Conservation (phyloP, 2,113 vertebrate species). For the Nibea albiflora region DNA sequence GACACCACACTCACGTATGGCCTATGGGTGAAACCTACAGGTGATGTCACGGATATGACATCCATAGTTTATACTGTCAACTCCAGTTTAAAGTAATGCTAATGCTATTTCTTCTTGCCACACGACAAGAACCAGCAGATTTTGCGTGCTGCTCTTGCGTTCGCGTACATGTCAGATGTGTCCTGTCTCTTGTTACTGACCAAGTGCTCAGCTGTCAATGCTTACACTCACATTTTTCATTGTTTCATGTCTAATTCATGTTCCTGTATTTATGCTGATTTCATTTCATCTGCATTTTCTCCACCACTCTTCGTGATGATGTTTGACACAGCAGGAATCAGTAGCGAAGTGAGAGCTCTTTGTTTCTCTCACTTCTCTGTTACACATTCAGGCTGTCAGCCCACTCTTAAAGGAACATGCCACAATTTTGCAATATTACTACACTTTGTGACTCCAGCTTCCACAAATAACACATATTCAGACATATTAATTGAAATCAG, state of each 20-base stretch:
- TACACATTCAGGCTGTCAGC: slow-evolving; percentile 40
- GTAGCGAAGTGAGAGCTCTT: slow-evolving; percentile 37
- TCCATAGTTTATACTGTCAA: too few relatives aligned
- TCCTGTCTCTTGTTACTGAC: too few relatives aligned
- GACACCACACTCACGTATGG: too few relatives aligned
- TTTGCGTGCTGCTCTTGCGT: neutral
- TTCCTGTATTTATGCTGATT: neutral
- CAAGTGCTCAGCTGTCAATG: neutral
- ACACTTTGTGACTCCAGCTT: neutral
- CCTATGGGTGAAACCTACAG: too few relatives aligned
- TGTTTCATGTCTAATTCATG: neutral
- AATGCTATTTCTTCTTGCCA: neutral
- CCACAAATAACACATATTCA: neutral
- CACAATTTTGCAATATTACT: neutral
- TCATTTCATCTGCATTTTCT: neutral
- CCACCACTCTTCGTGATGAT: too few relatives aligned
- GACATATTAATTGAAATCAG: neutral
- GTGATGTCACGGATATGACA: too few relatives aligned
- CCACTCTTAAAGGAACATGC: slow-evolving; percentile 81
- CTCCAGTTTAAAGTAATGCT: too few relatives aligned
- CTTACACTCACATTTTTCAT: neutral
- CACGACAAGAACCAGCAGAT: neutral
- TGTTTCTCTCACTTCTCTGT: neutral
- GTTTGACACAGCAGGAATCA: neutral
- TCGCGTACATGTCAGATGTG: neutral